Base-by-base conservation (phyloP, 1,140 invertebrate species). In the Danaus plexippus region DNA sequence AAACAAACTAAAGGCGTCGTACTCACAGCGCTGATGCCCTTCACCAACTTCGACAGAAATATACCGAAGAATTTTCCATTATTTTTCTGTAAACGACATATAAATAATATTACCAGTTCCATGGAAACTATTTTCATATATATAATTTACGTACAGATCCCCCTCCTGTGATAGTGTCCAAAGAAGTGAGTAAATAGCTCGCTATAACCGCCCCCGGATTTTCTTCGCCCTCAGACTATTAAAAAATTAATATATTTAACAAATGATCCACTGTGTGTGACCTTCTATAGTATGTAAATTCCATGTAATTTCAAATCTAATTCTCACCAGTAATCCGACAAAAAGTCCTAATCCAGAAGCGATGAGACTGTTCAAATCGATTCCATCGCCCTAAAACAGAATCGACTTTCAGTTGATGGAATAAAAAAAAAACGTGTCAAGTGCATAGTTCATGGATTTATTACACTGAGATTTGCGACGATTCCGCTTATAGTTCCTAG, bases 41-140 rank as follows among this genome's bases (percentile, higher is more conserved):
- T 83, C 6, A 87, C 49, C 55, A 87, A 61, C 66, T 77, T 80
- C 0, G 79, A 79, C 43, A 87, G 49, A 11, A 87, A 80, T 46
- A 73, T 85, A 22, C 83, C 81, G 60, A 87, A 85, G 59, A 87
- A 85, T 9, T 69, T 77, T n/a, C 83, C 83, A 54, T 87, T 87
- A 50, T 87, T 87, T 73, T 83, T 65, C 83, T 87, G 77, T 42
- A 80, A 81, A 48, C 56, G 59, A 51, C 43, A 51, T 50, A 9
- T 40, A 11, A 7, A 55, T 51, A 49, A 48, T 52, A 51, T 42
- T 45, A 40, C 47, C 42, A 48, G 13, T 48, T 48, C 58, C 32
- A 43, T 53, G 11, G 18, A 44, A 53, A 45, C 42, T 44, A 6
- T 47, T 41, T n/a, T 13, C 9, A 18, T 8, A 13, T 52, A 43